A percentile compares a stretch with the other conserved stretches of the same genome.
These are phyloP conservation scores for Syncerus caffer DNA, from an alignment of 2,797 vertebrate species.

Conservation along the genomic window DNA sequence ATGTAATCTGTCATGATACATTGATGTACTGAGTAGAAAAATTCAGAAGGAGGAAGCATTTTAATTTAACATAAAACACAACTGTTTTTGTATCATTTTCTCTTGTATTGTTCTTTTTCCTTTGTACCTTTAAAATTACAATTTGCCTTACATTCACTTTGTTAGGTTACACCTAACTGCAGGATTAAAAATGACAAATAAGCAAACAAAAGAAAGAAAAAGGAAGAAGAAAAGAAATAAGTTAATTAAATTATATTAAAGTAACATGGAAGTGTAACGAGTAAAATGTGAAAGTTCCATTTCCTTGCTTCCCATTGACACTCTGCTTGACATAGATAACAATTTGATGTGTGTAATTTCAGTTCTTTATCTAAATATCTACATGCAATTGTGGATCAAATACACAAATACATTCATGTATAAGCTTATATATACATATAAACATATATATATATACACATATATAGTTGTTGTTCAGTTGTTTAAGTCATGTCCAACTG, in stretches of 20 bases:
- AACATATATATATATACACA: not conserved
- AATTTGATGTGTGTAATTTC: not conserved
- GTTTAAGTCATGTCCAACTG: not conserved
- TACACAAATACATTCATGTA: not conserved
- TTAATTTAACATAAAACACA: not conserved
- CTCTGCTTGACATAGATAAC: not conserved
- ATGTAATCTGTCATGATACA: not conserved
- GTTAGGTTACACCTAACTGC: not conserved
- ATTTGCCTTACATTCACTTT: not conserved
- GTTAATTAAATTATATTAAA: not conserved
- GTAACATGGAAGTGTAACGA: not conserved
- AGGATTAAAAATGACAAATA: not conserved
- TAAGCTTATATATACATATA: not conserved
- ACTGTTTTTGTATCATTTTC: conserved; percentile 22
- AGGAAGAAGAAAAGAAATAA: not conserved
- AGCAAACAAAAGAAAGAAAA: not conserved
- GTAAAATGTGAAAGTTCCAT: not conserved
- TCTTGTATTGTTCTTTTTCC: not conserved
- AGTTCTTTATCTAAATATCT: not conserved
- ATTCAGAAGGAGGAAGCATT: not conserved
- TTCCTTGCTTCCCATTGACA: not conserved
- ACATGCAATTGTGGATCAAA: not conserved
- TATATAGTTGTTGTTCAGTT: not conserved
- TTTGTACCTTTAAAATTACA: not conserved
- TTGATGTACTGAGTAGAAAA: not conserved